phyloP scores from a whole-genome alignment of 2,888 invertebrate species.

The Neria commutata region DNA sequence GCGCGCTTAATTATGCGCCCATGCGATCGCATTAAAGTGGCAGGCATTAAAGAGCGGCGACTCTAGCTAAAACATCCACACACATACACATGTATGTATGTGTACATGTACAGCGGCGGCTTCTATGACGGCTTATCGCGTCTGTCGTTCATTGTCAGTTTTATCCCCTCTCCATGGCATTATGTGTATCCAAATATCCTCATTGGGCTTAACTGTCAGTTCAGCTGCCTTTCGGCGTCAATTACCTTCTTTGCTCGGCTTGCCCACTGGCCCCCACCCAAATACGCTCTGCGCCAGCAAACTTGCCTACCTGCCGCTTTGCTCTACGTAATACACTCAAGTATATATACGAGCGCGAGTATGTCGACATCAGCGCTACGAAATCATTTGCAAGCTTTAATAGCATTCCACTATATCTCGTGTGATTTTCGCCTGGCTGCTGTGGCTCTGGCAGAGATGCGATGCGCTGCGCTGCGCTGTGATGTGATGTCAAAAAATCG shows the following conservation, averaged over 20 bases:
- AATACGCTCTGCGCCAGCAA: background rate
- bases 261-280: no score
- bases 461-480: background rate
- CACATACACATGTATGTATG: no score
- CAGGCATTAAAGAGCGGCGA: background rate
- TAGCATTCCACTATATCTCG: background rate
- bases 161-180: background rate
- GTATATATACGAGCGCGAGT: no score
- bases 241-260: background rate
- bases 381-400: background rate
- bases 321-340: no score
- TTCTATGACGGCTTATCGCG: background rate
- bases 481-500: background rate
- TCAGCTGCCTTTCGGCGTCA: background rate
- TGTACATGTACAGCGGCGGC: background rate
- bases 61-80: no score
- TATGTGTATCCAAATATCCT: background rate
- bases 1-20: background rate
- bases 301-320: background rate
- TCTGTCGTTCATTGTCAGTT: background rate
- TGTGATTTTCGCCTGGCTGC: background rate
- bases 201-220: background rate
- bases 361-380: no score
- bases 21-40: background rate
- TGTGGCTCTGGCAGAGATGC: no score